Evolutionary conservation across 2,797 vertebrate genomes (phyloP).

Genomic region (Remorina albescens): DNA sequence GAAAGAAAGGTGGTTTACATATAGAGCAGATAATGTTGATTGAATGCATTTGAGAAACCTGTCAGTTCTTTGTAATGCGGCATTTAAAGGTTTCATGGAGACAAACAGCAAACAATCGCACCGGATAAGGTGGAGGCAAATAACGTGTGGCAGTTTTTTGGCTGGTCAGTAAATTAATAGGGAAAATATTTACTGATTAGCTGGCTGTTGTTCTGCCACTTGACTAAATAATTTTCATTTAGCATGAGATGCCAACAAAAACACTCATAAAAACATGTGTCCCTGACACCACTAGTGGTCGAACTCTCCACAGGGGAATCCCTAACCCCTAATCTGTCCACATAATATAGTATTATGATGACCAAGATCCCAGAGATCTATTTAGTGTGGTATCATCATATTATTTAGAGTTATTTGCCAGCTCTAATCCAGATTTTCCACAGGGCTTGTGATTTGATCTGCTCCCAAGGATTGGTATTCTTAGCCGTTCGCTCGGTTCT

Average conservation of each 20-base stretch:
- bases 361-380: neutral
- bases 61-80: too few relatives aligned
- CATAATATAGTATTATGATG: neutral
- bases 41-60: neutral
- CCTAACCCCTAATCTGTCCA: neutral
- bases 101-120: neutral
- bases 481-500: constrained; percentile 24
- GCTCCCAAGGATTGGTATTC: constrained; percentile 29
- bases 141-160: neutral
- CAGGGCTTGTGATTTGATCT: neutral
- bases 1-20: too few relatives aligned
- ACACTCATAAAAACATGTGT: neutral
- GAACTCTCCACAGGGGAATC: neutral
- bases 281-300: neutral
- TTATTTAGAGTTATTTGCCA: neutral
- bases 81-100: neutral
- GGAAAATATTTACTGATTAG: too few relatives aligned
- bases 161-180: too few relatives aligned
- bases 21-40: neutral
- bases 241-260: neutral
- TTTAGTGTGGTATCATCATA: neutral
- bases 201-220: neutral
- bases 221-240: neutral
- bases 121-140: neutral
- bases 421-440: constrained; percentile 3